phyloP scores from a whole-genome alignment of 2,113 vertebrate genomes.

The Stigmatopora nigra region DNA sequence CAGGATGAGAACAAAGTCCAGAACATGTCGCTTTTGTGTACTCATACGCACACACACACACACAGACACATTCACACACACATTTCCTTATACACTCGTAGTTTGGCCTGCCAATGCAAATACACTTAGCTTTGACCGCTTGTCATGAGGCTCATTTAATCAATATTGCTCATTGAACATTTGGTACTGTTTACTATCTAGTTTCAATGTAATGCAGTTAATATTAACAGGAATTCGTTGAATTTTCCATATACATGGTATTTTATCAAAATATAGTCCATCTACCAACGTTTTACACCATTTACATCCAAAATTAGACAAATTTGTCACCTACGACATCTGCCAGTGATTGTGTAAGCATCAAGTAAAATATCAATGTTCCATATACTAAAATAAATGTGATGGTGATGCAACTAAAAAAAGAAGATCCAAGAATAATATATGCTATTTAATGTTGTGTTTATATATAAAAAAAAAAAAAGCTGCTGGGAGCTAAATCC shows the following conservation, averaged over 20 bases:
- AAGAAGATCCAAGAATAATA: neutral
- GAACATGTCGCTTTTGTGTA: slow-evolving; percentile 12
- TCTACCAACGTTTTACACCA: too few relatives aligned
- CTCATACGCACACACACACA: neutral
- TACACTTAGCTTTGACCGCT: slow-evolving; percentile 10
- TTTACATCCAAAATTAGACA: too few relatives aligned
- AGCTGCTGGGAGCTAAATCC: neutral
- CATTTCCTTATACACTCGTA: neutral
- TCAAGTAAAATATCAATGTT: neutral
- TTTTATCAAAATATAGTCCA: neutral
- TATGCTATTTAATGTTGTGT: neutral
- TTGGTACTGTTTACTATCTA: slow-evolving; percentile 7
- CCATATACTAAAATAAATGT: neutral
- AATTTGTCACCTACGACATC: too few relatives aligned
- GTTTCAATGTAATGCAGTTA: neutral
- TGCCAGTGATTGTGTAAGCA: too few relatives aligned
- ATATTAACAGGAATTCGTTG: slow-evolving; percentile 5
- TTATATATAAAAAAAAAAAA: neutral
- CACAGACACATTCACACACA: neutral
- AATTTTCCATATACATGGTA: neutral
- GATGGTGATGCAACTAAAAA: neutral
- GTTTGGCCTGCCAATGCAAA: slow-evolving; percentile 12
- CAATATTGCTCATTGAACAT: slow-evolving; percentile 7
- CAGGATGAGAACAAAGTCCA: slow-evolving; percentile 39
- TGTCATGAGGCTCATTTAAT: slow-evolving; percentile 6